Percentiles rank a stretch among this genome's conserved stretches.
These are phyloP conservation scores for Phoeniculus purpureus DNA, from an alignment of 2,797 vertebrate species.

Conservation along the genomic window DNA sequence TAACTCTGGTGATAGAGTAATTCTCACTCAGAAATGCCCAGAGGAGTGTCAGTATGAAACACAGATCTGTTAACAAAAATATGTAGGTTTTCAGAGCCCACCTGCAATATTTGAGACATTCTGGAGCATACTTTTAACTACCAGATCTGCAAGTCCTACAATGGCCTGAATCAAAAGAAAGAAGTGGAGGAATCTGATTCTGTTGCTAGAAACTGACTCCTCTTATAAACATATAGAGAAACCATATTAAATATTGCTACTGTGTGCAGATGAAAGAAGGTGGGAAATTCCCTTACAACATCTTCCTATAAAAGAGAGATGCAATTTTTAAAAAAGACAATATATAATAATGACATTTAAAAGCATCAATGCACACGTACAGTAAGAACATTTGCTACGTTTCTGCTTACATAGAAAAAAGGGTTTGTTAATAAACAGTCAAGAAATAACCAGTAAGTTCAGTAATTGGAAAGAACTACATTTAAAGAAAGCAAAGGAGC, in stretches of 20 bases:
- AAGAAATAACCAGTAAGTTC: slow-evolving; percentile 1
- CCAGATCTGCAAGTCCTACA: neutral
- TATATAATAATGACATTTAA: slow-evolving; percentile 11
- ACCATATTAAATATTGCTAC: neutral
- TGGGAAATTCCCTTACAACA: neutral
- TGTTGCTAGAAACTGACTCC: neutral
- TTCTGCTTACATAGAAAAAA: slow-evolving; percentile 36
- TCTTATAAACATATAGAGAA: neutral
- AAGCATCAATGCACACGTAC: neutral
- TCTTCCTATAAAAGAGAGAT: neutral
- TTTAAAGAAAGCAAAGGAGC: neutral
- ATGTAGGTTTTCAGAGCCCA: neutral
- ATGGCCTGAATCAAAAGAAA: neutral
- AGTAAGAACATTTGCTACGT: neutral
- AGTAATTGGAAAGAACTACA: neutral
- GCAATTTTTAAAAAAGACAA: slow-evolving; percentile 10
- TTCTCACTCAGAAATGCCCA: slow-evolving; percentile 47
- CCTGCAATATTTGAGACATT: neutral
- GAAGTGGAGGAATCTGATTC: neutral
- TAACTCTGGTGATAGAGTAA: neutral
- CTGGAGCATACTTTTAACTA: neutral
- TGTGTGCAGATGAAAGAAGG: neutral
- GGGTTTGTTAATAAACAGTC: neutral
- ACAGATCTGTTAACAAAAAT: slow-evolving; percentile 20
- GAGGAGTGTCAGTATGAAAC: neutral